Evolutionary conservation across 2,888 invertebrate species (phyloP), one percentile per base, ranked within the genome.

Genomic region (Eulithis prunata): DNA sequence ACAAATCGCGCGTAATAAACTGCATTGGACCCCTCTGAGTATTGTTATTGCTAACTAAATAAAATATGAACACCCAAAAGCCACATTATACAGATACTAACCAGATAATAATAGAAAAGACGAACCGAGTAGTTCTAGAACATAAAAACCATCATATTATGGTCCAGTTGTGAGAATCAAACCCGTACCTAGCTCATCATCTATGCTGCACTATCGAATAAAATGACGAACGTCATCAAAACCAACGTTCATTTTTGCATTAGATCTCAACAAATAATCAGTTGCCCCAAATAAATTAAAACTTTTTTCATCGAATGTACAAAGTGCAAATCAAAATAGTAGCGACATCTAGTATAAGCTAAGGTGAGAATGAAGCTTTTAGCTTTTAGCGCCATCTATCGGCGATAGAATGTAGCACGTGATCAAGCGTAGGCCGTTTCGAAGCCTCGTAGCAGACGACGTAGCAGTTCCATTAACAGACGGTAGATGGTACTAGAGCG

Each of bases 1-100:
- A 54, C 68, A 58, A 70, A 60, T 59, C 58, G 60, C 38, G 49
- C 43, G 62, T 63, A 53, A 63, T 62, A 68, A 60, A 68, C 21
- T 51, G 14, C 38, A 38, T n/a, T 14, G n/a, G 28, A 43, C 57
- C 55, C 14, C 28, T 52, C 6, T 47, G 47, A 13, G 6, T 52
- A 52, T 32, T 12, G 52, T n/a, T 10, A 38, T 51, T 51, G 49
- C 49, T 21, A 28, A 14, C 7, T 8, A 7, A 47, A 14, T 47
- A 46, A 13, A 41, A 41, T 41, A 41, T 41, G 41, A 11, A 41
- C 41, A 41, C 8, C 41, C 10, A 41, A 41, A 41, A 10, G 10
- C 8, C 41, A 8, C 10, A 41, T 6, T 8, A 8, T 32, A 32
- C 32, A 41, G 2, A 41, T 41, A 10, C 8, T 10, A 38, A 38